Evolutionary conservation across 1,140 invertebrate genomes (phyloP), one percentile per base, ranked within the genome.

Genomic region (Penaeus japonicus): DNA sequence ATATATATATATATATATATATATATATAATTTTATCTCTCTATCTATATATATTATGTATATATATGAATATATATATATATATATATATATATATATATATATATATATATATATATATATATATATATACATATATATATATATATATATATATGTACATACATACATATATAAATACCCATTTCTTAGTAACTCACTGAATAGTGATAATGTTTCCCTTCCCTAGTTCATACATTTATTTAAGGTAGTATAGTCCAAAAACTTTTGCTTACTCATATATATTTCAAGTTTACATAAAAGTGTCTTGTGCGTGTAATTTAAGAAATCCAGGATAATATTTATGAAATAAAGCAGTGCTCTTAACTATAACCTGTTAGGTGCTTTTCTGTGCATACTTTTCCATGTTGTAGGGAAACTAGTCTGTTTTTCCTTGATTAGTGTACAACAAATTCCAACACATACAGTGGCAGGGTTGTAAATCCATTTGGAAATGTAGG

Each of bases 51-150:
- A 65, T 17, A 65, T 65, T 12, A 4, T 65, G 47, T 79, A 79
- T 79, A 79, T 79, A 79, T 79, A 79, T 79, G 47, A 39, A 79
- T 4, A 53, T 53, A 79, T 79, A 79, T 79, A 79, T 79, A 79
- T 79, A 79, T 79, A 79, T 79, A 79, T 79, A 79, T 79, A 79
- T 79, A 79, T 79, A 79, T 79, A 79, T 79, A 79, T 39, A 79
- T 79, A 79, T 79, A 79, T 79, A 79, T 79, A 79, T 79, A 79
- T 39, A 79, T 79, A 4, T 79, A 79, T 79, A 4, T 79, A 79
- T 79, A 79, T 79, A 79, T 79, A 79, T 79, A 79, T 79, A 79
- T 79, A 79, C 47, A 79, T 79, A 79, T 79, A 79, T 5, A 79
- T 79, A 79, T 79, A 79, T 79, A 79, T 53, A 79, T 79, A 39